phyloP scores from a whole-genome alignment of 2,888 invertebrate genomes.

The Malthinus seriepunctatus region DNA sequence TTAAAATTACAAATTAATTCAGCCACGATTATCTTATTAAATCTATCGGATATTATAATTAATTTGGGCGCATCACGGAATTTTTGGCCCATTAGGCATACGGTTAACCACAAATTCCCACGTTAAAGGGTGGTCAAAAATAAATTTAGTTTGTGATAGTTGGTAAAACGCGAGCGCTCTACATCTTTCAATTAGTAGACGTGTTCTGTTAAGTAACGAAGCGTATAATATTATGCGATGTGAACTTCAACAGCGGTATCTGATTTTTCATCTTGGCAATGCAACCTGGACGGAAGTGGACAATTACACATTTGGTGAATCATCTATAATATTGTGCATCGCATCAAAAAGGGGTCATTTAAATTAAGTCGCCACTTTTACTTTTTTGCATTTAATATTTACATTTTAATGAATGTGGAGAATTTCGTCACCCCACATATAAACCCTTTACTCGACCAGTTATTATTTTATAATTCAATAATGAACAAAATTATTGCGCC shows the following conservation, averaged over 20 bases:
- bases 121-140: constrained; percentile 25
- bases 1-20: constrained; percentile 15
- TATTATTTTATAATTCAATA: constrained; percentile 17
- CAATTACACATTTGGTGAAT: constrained; percentile 46
- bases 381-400: constrained; percentile 26
- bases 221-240: constrained; percentile 39
- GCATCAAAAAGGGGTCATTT: constrained; percentile 31
- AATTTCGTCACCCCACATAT: constrained; percentile 5
- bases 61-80: constrained; percentile 18
- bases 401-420: constrained; percentile 29
- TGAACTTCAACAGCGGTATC: constrained; percentile 27
- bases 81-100: constrained; percentile 19
- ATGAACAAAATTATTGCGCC: constrained; percentile 11
- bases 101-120: constrained; percentile 30
- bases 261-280: constrained; percentile 39
- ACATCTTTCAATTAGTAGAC: constrained; percentile 34
- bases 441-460: constrained; percentile 9
- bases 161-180: constrained; percentile 12
- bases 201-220: constrained; percentile 29
- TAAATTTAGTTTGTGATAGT: constrained; percentile 20
- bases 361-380: constrained; percentile 29
- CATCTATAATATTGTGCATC: constrained; percentile 40
- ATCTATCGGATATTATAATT: constrained; percentile 30
- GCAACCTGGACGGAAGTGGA: constrained; percentile 46
- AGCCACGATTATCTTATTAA: constrained; percentile 28